Evolutionary conservation across 1,140 invertebrate genomes (phyloP), one percentile per base, ranked within the genome.

Genomic region (Listronotus oregonensis): DNA sequence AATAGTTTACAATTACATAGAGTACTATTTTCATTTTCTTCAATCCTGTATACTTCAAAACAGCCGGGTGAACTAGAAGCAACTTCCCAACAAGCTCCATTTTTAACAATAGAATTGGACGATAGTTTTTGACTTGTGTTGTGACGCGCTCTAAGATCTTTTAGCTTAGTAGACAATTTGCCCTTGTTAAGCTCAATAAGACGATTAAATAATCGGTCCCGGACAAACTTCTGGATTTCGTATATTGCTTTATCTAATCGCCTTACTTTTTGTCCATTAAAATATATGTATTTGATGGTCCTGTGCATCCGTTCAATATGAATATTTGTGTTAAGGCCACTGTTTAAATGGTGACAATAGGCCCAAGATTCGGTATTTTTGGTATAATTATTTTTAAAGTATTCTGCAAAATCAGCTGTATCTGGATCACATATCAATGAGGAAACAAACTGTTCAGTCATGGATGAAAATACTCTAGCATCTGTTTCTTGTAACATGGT

Each of bases 231-330:
- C 52, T 57, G 47, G 1, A 69, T 17, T 14, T 10, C 52, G 14
- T 52, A 12, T 31, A 69, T 56, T 14, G 63, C 49, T 46, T 62
- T 62, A 37, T 69, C 64, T 12, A 62, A 34, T n/a, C 58, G 21
- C 12, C 62, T 55, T n/a, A 34, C 32, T 12, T 52, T 46, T n/a
- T 62, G 56, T 9, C 58, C 61, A 15, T 52, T 10, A 6, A 69
- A 46, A 40, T 66, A 66, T 11, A 68, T 47, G 50, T 68, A 56
- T 42, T 68, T 65, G 7, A 68, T 60, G 12, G 63, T 65, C n/a
- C 34, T 18, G 32, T 68, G 62, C 62, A 65, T 68, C 6, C 51
- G 14, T 21, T 68, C 67, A 11, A 65, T 14, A 47, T 44, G 31
- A 56, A 65, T 65, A 50, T 65, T 68, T 8, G 62, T 65, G 62